Base-by-base conservation (phyloP, 37 sponge, comb jelly and placozoan genomes). In the Beroe ovata region DNA sequence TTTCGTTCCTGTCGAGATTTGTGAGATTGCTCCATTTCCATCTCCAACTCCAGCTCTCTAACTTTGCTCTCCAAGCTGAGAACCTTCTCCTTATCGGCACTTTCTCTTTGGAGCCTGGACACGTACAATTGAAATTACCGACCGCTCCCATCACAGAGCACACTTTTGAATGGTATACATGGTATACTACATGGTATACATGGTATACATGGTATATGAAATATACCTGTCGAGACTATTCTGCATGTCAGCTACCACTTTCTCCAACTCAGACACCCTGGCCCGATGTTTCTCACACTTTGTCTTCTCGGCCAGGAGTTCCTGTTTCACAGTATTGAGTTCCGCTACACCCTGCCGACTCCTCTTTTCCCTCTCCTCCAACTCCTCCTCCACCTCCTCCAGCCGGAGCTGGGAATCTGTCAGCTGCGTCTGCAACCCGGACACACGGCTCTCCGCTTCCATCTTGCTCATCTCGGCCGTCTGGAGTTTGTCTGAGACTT, bases 311-410 rank as follows among this genome's bases (percentile, higher is more conserved):
- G 26, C 2, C 4, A 26, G 26, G 26, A 77, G 28, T 35, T 39
- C 54, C 22, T 21, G 23, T 35, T 77, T 77, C 0, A 16, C 54
- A 6, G 42, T 54, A 19, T 29, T 77, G 22, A 77, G 47, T 25
- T 77, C 84, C 8, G 28, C 35, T 4, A 38, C 47, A 23, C 21
- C 11, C 54, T 40, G 84, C 33, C 84, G 2, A 29, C 41, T 77
- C 54, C 33, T 77, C 84, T 42, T 77, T 25, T 77, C 84, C 11
- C 28, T 25, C 38, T 77, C 84, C 47, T 77, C 84, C 47, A 42
- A 0, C n/a, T 77, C 84, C 38, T 77, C 84, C 54, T 77, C 84
- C 54, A 77, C 20, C 38, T 77, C 84, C 25, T 77, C 84, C 22
- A 42, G 36, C 11, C 84, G 41, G 0, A 4, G 20, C 54, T 77